Conservation (phyloP, 2,113 vertebrate genomes). For the Platichthys stellatus region DNA sequence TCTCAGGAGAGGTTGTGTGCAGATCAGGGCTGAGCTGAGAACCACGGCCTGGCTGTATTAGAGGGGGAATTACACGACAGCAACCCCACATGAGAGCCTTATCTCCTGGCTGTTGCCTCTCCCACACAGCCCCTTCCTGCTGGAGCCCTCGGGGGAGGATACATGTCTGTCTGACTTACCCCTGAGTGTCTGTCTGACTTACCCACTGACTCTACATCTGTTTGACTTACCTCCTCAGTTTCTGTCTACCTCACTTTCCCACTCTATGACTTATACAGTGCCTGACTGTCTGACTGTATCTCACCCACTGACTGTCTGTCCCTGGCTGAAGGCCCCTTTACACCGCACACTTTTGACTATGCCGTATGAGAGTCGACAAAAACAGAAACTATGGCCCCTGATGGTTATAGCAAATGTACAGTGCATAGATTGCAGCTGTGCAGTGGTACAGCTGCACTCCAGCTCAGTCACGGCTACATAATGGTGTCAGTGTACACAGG, state of each 20-base stretch:
- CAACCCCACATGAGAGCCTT: conserved; percentile 80
- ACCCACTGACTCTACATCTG: conserved; percentile 23
- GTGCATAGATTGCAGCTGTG: neutral
- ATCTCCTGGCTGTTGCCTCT: conserved; percentile 78
- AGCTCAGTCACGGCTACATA: neutral
- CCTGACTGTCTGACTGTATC: neutral
- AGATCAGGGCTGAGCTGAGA: conserved; percentile 81
- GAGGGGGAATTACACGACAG: conserved; percentile 80
- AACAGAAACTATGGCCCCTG: neutral
- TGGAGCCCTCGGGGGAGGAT: conserved; percentile 58
- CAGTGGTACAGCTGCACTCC: neutral
- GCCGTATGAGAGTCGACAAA: neutral
- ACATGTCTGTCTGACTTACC: conserved; percentile 63
- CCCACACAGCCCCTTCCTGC: conserved; percentile 45
- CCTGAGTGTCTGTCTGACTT: conserved; percentile 46
- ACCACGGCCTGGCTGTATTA: conserved; percentile 81
- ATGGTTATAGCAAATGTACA: neutral
- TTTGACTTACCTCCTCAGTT: conserved; percentile 7
- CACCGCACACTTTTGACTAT: neutral
- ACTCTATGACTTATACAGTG: neutral
- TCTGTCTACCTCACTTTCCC: neutral
- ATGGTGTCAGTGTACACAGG: neutral
- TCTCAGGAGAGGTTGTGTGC: conserved; percentile 81
- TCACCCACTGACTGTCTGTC: neutral
- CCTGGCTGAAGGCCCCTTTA: neutral